Evolutionary conservation across 2,113 vertebrate species (phyloP), one percentile per base, ranked within the genome.

Genomic region (Gopherus evgoodei): DNA sequence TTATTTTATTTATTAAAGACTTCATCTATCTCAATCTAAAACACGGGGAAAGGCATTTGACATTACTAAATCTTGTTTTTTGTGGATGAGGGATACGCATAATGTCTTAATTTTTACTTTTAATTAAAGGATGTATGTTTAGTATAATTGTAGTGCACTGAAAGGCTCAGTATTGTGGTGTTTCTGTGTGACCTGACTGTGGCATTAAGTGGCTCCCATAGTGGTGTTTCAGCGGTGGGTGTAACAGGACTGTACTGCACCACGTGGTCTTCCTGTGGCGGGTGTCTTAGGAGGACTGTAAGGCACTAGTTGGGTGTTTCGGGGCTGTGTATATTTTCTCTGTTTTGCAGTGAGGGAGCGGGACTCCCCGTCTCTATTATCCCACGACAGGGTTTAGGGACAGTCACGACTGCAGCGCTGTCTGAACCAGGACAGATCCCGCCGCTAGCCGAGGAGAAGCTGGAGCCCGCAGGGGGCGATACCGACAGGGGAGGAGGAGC

Each of bases 401-500:
- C 31, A n/a, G 35, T 3, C 62, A 4, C 4, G 31, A 21, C 31
- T 21, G 35, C 31, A 16, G 29, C 62, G 62, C 31, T n/a, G 31
- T 8, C 31, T 19, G 62, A 17, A n/a, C 29, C 62, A 11, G 59
- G 31, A 7, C 65, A 16, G 65, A 19, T 11, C n/a, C 65, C n/a
- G n/a, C 65, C 3, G 25, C 44, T 27, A 17, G 29, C 27, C 16
- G 12, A 5, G 50, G 12, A 1, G 79, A 19, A 1, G 4, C 65
- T 72, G 50, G 83, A 2, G 88, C 5, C 81, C 88, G 59, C 38
- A 7, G 1, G 93, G n/a, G 93, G 76, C 86, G 91, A 89, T 72
- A 84, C 21, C 75, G 0, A 1, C 57, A 1, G 27, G n/a, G 44
- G 8, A 1, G 54, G 84, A 82, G 1, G 22, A 50, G 2, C 24